phyloP scores from a whole-genome alignment of 2,797 vertebrate species.

The Schizopygopsis pylzovi region DNA sequence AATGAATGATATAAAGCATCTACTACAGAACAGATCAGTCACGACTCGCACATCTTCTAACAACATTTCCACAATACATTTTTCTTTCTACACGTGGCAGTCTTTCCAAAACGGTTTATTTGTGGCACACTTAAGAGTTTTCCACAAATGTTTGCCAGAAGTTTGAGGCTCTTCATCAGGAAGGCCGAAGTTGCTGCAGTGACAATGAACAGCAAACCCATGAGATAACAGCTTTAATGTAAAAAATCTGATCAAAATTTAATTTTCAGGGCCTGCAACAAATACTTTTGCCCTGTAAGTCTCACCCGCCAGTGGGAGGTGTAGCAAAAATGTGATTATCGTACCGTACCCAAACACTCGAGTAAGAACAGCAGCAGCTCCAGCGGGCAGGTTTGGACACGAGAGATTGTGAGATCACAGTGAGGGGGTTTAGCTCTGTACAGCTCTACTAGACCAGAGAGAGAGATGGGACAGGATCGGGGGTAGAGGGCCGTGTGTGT shows the following conservation, averaged over 20 bases:
- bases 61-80: not conserved
- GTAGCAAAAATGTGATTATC: constrained; percentile 30
- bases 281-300: not conserved
- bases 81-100: not conserved
- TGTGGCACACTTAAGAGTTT: not conserved
- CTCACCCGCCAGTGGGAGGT: not conserved
- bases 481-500: constrained; percentile 65
- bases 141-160: not conserved
- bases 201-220: not conserved
- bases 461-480: constrained; percentile 13
- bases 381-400: constrained; percentile 57
- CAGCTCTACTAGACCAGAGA: constrained; percentile 25
- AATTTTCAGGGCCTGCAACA: not conserved
- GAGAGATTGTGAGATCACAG: constrained; percentile 45
- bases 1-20: too few species aligned
- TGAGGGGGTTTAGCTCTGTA: constrained; percentile 35
- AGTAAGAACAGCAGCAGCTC: constrained; percentile 45
- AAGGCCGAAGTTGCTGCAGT: too few species aligned
- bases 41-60: not conserved
- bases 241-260: not conserved
- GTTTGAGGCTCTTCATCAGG: not conserved
- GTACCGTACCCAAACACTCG: constrained; percentile 37
- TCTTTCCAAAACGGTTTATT: not conserved
- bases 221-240: not conserved
- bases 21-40: not conserved